Conservation (phyloP, 1,140 invertebrate genomes). For the Musca vetustissima region DNA sequence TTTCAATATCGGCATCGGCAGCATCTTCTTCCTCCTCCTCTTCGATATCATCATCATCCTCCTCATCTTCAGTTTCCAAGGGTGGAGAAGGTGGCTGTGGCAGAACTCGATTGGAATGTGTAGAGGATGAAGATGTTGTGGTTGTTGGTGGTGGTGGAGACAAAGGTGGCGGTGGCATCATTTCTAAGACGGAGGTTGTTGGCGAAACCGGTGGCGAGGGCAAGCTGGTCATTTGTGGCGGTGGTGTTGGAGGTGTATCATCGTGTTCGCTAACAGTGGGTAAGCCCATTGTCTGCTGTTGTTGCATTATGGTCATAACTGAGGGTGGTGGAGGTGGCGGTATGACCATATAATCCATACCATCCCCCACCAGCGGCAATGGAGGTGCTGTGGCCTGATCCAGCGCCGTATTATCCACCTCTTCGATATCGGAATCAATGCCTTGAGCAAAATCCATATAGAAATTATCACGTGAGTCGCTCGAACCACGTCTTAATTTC, state of each 20-base stretch:
- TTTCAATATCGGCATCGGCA: constrained; percentile 26
- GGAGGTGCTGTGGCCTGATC: constrained; percentile 29
- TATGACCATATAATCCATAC: constrained; percentile 37
- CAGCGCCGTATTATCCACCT: constrained; percentile 67
- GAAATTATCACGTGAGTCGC: constrained; percentile 82
- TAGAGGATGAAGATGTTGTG: not conserved
- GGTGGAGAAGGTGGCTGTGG: constrained; percentile 26
- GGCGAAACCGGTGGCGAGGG: constrained; percentile 36
- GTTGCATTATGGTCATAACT: constrained; percentile 32
- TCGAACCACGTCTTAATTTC: constrained; percentile 77
- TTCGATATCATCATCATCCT: constrained; percentile 41
- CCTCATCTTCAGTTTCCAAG: constrained; percentile 38
- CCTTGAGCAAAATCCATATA: constrained; percentile 87
- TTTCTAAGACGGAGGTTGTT: constrained; percentile 45
- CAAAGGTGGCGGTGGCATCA: constrained; percentile 44
- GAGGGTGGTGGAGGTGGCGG: constrained; percentile 40
- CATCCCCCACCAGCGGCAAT: constrained; percentile 30
- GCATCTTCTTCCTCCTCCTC: constrained; percentile 41
- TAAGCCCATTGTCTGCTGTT: constrained; percentile 31
- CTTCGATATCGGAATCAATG: constrained; percentile 85
- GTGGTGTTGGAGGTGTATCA: constrained; percentile 50
- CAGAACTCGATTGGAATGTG: constrained; percentile 17
- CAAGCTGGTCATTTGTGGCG: constrained; percentile 35
- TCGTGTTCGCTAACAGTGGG: constrained; percentile 49
- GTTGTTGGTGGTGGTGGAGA: constrained; percentile 36